Evolutionary conservation across 1,140 invertebrate species (phyloP).

Genomic region (Triops longicaudatus): DNA sequence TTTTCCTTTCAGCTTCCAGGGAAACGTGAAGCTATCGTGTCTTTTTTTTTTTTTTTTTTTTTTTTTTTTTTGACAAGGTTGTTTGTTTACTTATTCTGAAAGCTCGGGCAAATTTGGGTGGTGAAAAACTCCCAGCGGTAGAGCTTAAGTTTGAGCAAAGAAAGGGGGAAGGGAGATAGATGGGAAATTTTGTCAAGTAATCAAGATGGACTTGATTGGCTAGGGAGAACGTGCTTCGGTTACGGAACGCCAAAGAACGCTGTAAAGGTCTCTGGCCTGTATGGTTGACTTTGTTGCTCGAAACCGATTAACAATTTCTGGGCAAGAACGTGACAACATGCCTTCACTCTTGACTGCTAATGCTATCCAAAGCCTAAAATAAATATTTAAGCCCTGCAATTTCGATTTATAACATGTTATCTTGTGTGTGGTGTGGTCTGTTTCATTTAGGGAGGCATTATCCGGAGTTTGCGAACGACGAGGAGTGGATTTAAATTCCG

Average conservation of each 20-base stretch:
- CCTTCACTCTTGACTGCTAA: not conserved
- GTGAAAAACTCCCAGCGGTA: not conserved
- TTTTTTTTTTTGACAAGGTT: not conserved
- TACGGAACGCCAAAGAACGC: not conserved
- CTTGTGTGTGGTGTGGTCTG: conserved; percentile 30
- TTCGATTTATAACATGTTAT: not conserved
- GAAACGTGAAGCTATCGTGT: not conserved
- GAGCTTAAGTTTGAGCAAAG: not conserved
- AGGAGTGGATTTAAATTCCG: conserved; percentile 49
- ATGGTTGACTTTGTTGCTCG: not conserved
- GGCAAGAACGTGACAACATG: not conserved
- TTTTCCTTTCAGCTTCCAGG: not conserved
- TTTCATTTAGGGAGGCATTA: conserved; percentile 45
- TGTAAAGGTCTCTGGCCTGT: not conserved
- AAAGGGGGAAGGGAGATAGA: not conserved
- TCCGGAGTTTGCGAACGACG: conserved; percentile 49
- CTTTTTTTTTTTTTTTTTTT: too few relatives aligned
- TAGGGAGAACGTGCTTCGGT: conserved; percentile 1
- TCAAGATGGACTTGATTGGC: conserved; percentile 11
- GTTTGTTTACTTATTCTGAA: not conserved
- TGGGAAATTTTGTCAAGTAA: conserved; percentile 12
- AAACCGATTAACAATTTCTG: not conserved
- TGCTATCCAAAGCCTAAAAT: not conserved
- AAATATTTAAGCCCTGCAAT: not conserved
- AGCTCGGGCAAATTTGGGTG: not conserved